Conservation (phyloP, 2,797 vertebrate genomes). For the Acrossocheilus wenchowensis region DNA sequence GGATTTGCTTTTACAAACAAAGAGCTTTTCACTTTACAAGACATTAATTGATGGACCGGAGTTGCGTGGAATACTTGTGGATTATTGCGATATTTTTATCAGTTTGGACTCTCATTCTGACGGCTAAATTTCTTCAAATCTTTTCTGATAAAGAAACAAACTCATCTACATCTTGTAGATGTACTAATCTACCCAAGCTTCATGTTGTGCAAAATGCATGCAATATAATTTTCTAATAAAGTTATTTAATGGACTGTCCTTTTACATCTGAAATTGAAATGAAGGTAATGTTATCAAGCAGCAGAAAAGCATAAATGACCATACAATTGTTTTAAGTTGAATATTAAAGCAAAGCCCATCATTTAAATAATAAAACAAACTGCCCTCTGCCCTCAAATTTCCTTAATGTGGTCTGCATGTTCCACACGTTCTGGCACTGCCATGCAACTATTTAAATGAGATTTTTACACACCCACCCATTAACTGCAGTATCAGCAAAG, state of each 20-base stretch:
- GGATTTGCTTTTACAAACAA: too few relatives aligned
- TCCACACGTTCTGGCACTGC: background rate
- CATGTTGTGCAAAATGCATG: too few relatives aligned
- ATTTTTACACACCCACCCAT: background rate
- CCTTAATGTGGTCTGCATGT: background rate
- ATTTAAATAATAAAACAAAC: background rate
- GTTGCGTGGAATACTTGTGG: too few relatives aligned
- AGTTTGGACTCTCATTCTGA: background rate
- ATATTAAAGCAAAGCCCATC: background rate
- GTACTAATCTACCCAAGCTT: too few relatives aligned
- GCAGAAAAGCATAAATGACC: background rate
- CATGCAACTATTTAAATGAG: background rate
- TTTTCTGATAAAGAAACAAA: too few relatives aligned
- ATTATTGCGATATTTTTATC: background rate
- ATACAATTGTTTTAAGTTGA: background rate
- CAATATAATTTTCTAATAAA: background rate
- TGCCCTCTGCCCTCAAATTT: background rate
- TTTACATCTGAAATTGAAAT: background rate
- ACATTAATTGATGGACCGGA: too few relatives aligned
- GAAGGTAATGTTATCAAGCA: background rate
- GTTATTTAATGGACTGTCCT: background rate
- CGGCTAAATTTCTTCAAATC: background rate
- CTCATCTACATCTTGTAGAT: too few relatives aligned
- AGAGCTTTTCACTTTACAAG: too few relatives aligned
- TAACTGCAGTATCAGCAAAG: slow-evolving; percentile 1